Evolutionary conservation across 2,888 invertebrate species (phyloP), one percentile per base, ranked within the genome.

Genomic region (Galerucella calmariensis): DNA sequence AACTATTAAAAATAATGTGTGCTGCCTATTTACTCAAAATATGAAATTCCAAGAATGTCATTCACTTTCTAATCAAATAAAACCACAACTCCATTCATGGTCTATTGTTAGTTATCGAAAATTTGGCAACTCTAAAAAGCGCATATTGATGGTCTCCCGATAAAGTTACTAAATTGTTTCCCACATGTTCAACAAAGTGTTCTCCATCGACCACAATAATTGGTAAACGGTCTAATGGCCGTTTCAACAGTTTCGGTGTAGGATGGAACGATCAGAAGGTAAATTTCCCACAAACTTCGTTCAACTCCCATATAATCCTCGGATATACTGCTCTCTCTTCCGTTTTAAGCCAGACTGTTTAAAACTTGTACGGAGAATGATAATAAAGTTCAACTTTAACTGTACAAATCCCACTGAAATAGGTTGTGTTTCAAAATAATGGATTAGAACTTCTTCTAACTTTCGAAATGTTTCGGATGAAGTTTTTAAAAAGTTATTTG

Each of bases 241-340:
- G 69, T 69, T 69, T 46, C 51, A 69, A 69, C 61, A 51, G 46
- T 61, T 69, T 62, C 61, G 11, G 48, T 61, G 27, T 12, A 69
- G 61, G 27, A 69, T 61, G 61, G 51, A 48, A 35, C 69, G 69
- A 69, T 69, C 69, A 69, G 46, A 69, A 69, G 61, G 69, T 69
- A 62, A 48, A 69, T 69, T 69, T 69, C 69, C 61, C 69, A 35
- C 72, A 67, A 68, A 72, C 62, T 67, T 67, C 24, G 72, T 72
- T 62, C 46, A 41, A 51, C 62, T 67, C 62, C 67, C 53, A 51
- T 67, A 67, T 72, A 67, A 67, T 67, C 67, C 72, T 62, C 67
- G 12, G 16, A 35, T 72, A 67, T 67, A 51, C 35, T 67, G 58
- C 67, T 67, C 16, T 59, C 35, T 56, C 67, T 72, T 72, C 66